Evolutionary conservation across 2,797 vertebrate species (phyloP).

Genomic region (Acanthurus tractus): DNA sequence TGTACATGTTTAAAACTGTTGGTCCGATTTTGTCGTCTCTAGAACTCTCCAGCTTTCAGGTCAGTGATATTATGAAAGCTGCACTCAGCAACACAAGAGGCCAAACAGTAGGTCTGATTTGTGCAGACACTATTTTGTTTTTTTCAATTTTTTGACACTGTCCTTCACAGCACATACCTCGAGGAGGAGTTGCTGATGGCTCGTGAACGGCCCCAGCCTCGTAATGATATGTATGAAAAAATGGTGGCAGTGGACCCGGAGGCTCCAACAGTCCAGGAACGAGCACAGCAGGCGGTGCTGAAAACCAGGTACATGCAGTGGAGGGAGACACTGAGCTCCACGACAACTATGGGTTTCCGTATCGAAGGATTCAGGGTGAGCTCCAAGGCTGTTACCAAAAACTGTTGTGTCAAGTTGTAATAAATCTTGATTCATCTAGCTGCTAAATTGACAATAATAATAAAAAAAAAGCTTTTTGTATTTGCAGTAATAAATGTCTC

Average conservation of each 20-base stretch:
- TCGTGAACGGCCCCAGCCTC: conserved; percentile 83
- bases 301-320: conserved; percentile 94
- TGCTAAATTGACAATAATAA: no score
- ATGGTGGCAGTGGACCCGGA: conserved; percentile 90
- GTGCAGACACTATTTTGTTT: no score
- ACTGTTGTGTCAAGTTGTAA: neutral
- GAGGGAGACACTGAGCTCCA: conserved; percentile 91
- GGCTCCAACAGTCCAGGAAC: conserved; percentile 87
- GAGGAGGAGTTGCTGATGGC: conserved; percentile 88
- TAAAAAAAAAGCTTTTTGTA: neutral
- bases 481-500: neutral
- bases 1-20: no score
- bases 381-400: neutral
- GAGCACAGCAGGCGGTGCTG: conserved; percentile 84
- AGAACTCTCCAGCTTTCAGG: no score
- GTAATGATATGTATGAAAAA: conserved; percentile 91
- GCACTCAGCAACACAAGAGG: no score
- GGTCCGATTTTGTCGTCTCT: no score
- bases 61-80: no score
- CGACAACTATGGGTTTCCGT: conserved; percentile 89
- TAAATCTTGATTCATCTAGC: neutral
- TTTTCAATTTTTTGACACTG: neutral
- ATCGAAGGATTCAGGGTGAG: conserved; percentile 91
- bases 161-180: conserved; percentile 86
- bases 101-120: no score